Evolutionary conservation across 2,113 vertebrate species (phyloP).

Genomic region (Ginglymostoma cirratum): DNA sequence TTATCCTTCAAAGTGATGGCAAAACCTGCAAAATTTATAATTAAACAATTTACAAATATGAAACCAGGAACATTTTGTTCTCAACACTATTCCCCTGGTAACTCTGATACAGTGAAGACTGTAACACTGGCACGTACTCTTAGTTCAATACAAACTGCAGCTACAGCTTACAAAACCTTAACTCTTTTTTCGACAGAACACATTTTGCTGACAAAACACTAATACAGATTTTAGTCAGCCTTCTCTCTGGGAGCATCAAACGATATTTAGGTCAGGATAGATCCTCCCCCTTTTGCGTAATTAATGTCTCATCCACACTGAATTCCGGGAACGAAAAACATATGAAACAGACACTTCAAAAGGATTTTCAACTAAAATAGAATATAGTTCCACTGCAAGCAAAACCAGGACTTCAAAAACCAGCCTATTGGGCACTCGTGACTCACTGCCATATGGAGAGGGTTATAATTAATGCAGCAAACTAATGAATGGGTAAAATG

Average conservation of each 20-base stretch:
- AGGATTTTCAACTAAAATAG: constrained; percentile 4
- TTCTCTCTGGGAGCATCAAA: background rate
- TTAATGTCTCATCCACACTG: background rate
- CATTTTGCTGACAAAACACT: background rate
- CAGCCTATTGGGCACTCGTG: background rate
- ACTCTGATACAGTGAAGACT: constrained; percentile 30
- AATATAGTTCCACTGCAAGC: background rate
- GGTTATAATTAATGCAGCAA: constrained; percentile 23
- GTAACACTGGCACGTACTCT: constrained; percentile 6
- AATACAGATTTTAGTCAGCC: background rate
- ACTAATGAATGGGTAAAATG: constrained; percentile 20
- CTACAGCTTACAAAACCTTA: constrained; percentile 22
- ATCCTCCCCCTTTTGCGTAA: constrained; percentile 4
- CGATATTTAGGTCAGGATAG: background rate
- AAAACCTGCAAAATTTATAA: constrained; percentile 15
- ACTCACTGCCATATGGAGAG: constrained; percentile 14
- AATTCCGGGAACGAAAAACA: constrained; percentile 31
- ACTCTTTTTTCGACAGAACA: constrained; percentile 9
- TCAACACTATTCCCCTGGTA: constrained; percentile 31
- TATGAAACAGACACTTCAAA: background rate
- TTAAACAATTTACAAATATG: constrained; percentile 27
- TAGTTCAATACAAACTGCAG: constrained; percentile 14
- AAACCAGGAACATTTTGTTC: constrained; percentile 33
- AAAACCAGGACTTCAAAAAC: constrained; percentile 7
- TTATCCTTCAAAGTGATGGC: constrained; percentile 2